Evolutionary conservation across 64 coral and sea anemone species (phyloP).

Genomic region (Trachythela sp.): DNA sequence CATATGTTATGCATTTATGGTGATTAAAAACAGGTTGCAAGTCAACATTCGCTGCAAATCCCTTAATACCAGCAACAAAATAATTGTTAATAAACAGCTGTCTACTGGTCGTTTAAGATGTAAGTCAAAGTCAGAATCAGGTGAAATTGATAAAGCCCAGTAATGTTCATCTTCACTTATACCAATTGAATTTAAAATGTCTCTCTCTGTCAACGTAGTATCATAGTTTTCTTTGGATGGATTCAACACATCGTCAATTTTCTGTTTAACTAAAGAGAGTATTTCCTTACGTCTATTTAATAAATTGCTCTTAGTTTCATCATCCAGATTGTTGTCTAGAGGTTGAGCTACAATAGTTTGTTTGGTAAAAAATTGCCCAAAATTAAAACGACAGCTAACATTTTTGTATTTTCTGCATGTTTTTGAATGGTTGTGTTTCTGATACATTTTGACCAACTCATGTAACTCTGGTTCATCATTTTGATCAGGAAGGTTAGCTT

Average conservation of each 20-base stretch:
- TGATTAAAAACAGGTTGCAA: conserved; percentile 1
- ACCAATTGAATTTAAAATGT: background rate
- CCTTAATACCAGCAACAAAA: background rate
- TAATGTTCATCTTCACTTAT: background rate
- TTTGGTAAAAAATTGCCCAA: background rate
- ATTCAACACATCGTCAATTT: too few relatives aligned
- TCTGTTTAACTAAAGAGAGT: background rate
- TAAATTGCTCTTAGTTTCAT: background rate
- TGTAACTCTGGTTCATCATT: too few relatives aligned
- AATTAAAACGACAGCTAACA: background rate
- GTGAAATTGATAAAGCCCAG: conserved; percentile 6
- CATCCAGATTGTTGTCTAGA: background rate
- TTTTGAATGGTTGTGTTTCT: background rate
- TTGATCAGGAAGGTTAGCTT: conserved; percentile 35
- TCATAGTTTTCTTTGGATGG: background rate
- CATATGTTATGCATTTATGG: background rate
- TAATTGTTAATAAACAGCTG: background rate
- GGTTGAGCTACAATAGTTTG: background rate
- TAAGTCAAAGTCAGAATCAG: conserved; percentile 1
- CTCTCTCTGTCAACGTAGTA: background rate
- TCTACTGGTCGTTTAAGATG: background rate
- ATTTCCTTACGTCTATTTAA: background rate
- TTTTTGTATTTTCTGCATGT: conserved; percentile 7
- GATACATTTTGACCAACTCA: conserved; percentile 16
- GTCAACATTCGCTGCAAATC: background rate